Percentiles rank a stretch among this genome's conserved stretches.
These are phyloP conservation scores for Halcyon chelicuti DNA, from an alignment of 2,797 vertebrate species.

Conservation along the genomic window DNA sequence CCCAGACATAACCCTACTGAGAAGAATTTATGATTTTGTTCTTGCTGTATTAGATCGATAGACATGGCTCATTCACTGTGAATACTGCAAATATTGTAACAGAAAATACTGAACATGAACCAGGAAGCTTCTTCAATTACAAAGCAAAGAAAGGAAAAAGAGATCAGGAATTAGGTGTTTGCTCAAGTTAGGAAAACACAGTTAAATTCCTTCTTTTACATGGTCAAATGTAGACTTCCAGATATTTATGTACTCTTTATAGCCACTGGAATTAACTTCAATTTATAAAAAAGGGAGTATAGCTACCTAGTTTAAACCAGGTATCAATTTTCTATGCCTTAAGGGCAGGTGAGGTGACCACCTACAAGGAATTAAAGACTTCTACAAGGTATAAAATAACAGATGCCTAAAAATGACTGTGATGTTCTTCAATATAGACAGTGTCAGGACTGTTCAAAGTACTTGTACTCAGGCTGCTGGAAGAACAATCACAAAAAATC, in stretches of 20 bases:
- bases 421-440: not conserved
- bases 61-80: not conserved
- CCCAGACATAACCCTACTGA: not conserved
- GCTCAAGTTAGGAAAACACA: not conserved
- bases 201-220: not conserved
- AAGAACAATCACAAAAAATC: not conserved
- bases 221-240: not conserved
- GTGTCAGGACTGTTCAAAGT: not conserved
- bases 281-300: not conserved
- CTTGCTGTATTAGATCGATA: not conserved
- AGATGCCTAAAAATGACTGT: not conserved
- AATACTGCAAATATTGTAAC: not conserved
- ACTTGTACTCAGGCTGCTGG: not conserved
- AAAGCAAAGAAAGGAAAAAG: not conserved
- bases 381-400: not conserved
- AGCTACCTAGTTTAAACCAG: not conserved
- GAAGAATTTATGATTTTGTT: not conserved
- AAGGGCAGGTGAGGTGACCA: not conserved
- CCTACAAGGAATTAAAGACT: not conserved
- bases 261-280: not conserved
- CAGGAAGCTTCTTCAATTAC: not conserved
- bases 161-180: not conserved
- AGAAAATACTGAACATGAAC: not conserved
- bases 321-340: not conserved
- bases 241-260: not conserved